These are phyloP conservation scores for Macrosiphum euphorbiae DNA, from an alignment of 2,888 invertebrate species.

Conservation along the genomic window DNA sequence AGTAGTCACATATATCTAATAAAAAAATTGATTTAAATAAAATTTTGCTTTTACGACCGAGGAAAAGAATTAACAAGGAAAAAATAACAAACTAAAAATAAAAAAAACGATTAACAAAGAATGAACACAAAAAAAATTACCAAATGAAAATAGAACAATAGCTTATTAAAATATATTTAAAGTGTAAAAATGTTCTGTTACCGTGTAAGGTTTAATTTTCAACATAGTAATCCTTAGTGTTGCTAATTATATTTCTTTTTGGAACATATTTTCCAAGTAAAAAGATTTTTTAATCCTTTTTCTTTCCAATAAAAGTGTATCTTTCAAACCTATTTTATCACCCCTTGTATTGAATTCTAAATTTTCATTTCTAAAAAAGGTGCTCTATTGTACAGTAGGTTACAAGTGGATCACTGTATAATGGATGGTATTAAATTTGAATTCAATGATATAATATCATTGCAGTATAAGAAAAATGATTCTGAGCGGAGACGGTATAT, in stretches of 20 bases:
- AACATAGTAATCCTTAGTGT: neutral
- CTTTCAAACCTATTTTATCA: neutral
- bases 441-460: too few species aligned
- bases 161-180: neutral
- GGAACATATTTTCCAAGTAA: neutral
- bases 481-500: too few species aligned
- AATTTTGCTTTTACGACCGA: neutral
- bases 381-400: too few species aligned
- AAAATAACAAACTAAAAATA: neutral
- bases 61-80: neutral
- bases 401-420: too few species aligned
- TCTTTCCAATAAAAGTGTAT: neutral
- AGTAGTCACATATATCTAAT: neutral
- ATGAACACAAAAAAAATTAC: neutral
- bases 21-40: neutral
- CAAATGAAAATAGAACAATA: neutral
- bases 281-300: neutral
- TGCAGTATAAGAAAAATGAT: too few species aligned
- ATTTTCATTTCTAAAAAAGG: neutral
- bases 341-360: neutral
- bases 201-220: neutral
- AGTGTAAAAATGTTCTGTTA: neutral
- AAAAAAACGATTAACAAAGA: neutral
- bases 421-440: too few species aligned
- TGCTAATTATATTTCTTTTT: neutral